Percentiles rank a stretch among this genome's conserved stretches.
Evolutionary conservation across 1,140 invertebrate species (phyloP).

Genomic region (Samia ricini): DNA sequence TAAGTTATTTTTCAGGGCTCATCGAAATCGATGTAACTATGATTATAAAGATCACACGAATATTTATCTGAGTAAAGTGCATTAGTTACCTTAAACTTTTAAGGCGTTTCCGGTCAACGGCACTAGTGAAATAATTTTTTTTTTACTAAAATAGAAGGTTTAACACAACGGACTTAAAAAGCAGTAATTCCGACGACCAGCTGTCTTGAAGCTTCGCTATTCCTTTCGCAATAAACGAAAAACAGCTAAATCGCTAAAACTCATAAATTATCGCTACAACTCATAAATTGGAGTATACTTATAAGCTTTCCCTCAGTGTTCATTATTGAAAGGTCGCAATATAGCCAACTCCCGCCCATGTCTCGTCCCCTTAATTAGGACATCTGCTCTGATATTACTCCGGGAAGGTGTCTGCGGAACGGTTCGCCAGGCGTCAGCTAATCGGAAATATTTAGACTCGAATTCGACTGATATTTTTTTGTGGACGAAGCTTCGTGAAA

Average conservation of each 20-base stretch:
- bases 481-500: not conserved
- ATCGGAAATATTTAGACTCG: not conserved
- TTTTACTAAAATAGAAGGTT: too few relatives aligned
- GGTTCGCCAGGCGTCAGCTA: conserved; percentile 19
- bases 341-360: conserved; percentile 49
- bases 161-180: too few relatives aligned
- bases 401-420: conserved; percentile 51
- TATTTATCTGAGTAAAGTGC: too few relatives aligned
- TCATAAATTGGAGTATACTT: not conserved
- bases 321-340: conserved; percentile 72
- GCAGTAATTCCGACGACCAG: too few relatives aligned
- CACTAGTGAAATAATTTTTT: too few relatives aligned
- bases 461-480: not conserved
- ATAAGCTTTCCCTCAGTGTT: conserved; percentile 45
- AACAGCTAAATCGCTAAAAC: not conserved
- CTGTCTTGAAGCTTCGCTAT: not conserved
- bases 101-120: too few relatives aligned
- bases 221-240: not conserved
- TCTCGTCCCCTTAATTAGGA: conserved; percentile 65
- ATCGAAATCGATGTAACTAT: too few relatives aligned
- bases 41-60: too few relatives aligned
- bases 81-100: too few relatives aligned
- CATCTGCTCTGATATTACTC: conserved; percentile 65
- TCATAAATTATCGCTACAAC: not conserved
- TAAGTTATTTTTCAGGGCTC: too few relatives aligned